phyloP scores from a whole-genome alignment of 2,888 invertebrate species.

The Acanthococcus lagerstroemiae region DNA sequence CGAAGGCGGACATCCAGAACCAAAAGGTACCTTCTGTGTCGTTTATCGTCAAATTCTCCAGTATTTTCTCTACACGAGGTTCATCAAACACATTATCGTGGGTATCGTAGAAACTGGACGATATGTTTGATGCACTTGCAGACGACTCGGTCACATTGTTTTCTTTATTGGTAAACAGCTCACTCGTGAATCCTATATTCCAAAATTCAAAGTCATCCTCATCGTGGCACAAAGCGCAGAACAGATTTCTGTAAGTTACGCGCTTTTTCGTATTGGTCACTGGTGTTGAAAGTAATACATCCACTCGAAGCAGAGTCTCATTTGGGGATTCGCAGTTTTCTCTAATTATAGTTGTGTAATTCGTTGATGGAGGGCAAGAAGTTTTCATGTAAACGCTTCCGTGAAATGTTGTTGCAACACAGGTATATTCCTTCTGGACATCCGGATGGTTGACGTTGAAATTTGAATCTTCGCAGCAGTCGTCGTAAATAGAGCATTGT shows the following conservation, averaged over 20 bases:
- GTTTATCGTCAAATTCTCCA: not conserved
- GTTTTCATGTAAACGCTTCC: conserved; percentile 1
- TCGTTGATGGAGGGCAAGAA: not conserved
- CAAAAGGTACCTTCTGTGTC: not conserved
- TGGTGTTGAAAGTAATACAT: conserved; percentile 34
- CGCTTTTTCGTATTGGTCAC: conserved; percentile 38
- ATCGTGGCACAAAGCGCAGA: conserved; percentile 44
- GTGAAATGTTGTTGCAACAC: not conserved
- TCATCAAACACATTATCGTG: not conserved
- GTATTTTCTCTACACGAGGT: not conserved
- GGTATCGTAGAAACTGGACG: not conserved
- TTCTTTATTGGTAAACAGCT: no score
- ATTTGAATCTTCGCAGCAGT: conserved; percentile 11
- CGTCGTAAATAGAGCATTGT: not conserved
- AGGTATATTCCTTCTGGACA: not conserved
- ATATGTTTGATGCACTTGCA: no score
- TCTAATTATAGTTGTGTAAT: not conserved
- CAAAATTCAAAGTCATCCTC: conserved; percentile 41
- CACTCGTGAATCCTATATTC: conserved; percentile 35
- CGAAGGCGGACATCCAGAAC: not conserved
- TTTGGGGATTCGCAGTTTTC: not conserved
- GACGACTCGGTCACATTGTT: no score
- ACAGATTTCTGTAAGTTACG: conserved; percentile 41
- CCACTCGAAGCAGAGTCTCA: conserved; percentile 37
- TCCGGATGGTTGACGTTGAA: not conserved